Evolutionary conservation across 2,113 vertebrate species (phyloP), one percentile per base, ranked within the genome.

Genomic region (Eidolon helvum): DNA sequence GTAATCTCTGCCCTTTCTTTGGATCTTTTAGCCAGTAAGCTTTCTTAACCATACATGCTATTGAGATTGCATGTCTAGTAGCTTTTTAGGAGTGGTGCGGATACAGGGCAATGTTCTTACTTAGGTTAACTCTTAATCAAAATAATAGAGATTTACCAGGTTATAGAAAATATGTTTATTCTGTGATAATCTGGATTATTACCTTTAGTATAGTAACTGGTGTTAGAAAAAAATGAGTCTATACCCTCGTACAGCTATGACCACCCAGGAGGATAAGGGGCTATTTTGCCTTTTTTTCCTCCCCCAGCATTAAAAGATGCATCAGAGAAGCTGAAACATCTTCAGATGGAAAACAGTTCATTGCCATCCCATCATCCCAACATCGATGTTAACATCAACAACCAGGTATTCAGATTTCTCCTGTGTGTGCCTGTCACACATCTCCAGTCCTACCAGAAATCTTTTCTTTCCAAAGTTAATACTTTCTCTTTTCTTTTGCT

Each of bases 281-380:
- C 84, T 48, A 28, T 91, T 11, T 30, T 71, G 3, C 15, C 22
- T 2, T 68, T 6, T 96, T 74, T 88, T 50, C 83, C 90, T 48
- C 93, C 50, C 43, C 35, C 75, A 98, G 97, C 94, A 15, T 97
- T 97, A 55, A 97, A 98, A 98, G 99, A 99, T 30, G 95, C 98
- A 0, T 98, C 99, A n/a, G 98, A 99, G 84, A 99, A 99, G 68
- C 98, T 99, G 95, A 99, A 99, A 59, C 99, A 99, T 90, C 97
- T 99, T 97, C 99, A 99, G 94, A 78, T 98, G 61, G 99, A 99
- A 86, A 22, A 10, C 87, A 98, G 90, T 71, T 95, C 98, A 0
- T 33, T 98, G 65, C 97, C 75, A 0, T 5, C 90, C 0, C 82
- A 98, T 40, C 98, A 30, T 97, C 98, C 98, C 84, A 99, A 98